A percentile compares a stretch with the other conserved stretches of the same genome.
These are phyloP conservation scores for Synaphobranchus kaupii DNA, from an alignment of 2,797 vertebrate species.

Conservation along the genomic window DNA sequence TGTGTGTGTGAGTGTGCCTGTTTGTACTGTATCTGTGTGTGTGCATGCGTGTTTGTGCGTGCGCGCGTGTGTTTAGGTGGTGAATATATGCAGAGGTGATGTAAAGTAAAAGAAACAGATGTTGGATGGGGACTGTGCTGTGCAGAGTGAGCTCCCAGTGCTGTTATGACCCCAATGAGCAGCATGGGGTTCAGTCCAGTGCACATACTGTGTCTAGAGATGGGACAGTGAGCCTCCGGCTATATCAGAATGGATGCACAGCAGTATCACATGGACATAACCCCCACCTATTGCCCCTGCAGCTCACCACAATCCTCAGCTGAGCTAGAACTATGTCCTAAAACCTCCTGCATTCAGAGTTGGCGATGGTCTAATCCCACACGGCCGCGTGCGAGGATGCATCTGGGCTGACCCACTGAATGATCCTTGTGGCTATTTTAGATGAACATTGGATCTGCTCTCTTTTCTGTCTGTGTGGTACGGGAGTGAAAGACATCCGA, in stretches of 20 bases:
- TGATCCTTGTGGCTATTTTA: background rate
- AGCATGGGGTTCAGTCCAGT: background rate
- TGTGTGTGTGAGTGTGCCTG: no score
- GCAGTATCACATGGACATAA: background rate
- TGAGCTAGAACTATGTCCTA: background rate
- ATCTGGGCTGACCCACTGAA: background rate
- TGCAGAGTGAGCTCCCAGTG: background rate
- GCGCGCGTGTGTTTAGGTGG: conserved; percentile 19
- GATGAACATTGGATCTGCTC: background rate
- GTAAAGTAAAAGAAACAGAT: background rate
- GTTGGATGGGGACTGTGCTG: background rate
- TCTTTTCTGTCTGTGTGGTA: background rate
- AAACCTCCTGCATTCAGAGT: background rate
- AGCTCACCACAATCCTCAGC: background rate
- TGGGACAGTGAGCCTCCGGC: background rate
- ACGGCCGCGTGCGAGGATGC: background rate
- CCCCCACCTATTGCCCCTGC: background rate
- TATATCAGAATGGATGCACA: background rate
- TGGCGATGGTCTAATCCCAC: background rate
- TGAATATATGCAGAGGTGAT: no score
- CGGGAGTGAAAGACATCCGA: background rate
- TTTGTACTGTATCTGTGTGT: background rate
- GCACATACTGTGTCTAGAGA: background rate
- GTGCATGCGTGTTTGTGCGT: background rate
- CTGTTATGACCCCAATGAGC: background rate